phyloP scores from a whole-genome alignment of 2,113 vertebrate genomes.

The Solea senegalensis region DNA sequence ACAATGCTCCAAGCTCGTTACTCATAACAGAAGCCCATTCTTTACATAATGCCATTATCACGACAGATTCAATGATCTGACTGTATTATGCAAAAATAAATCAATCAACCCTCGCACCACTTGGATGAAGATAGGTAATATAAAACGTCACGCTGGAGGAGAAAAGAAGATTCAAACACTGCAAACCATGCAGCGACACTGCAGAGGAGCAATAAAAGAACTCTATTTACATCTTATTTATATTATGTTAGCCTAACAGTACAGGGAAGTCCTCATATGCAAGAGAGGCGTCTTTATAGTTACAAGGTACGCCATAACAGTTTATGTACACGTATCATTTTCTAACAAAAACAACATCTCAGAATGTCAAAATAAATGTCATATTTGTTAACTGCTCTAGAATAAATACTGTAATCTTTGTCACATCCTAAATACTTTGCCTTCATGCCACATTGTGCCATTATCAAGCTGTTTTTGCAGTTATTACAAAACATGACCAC shows the following conservation, averaged over 20 bases:
- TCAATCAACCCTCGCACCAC: not conserved
- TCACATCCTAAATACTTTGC: slow-evolving; percentile 29
- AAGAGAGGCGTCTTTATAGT: slow-evolving; percentile 45
- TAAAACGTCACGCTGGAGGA: slow-evolving; percentile 14
- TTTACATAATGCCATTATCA: slow-evolving; percentile 10
- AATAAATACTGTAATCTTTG: slow-evolving; percentile 66
- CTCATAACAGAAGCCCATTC: slow-evolving; percentile 17
- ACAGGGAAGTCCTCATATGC: slow-evolving; percentile 43
- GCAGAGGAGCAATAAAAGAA: slow-evolving; percentile 48
- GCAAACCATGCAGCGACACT: slow-evolving; percentile 36
- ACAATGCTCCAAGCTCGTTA: not conserved
- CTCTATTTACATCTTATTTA: slow-evolving; percentile 72
- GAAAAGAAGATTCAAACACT: slow-evolving; percentile 27
- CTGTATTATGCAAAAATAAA: slow-evolving; percentile 8
- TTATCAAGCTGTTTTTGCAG: slow-evolving; percentile 31
- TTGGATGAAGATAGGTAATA: not conserved
- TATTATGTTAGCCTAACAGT: slow-evolving; percentile 55
- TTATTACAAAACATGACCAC: slow-evolving; percentile 14
- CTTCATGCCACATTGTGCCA: slow-evolving; percentile 19
- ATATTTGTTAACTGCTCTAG: slow-evolving; percentile 54
- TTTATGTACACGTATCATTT: slow-evolving; percentile 59
- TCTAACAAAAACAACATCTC: slow-evolving; percentile 28
- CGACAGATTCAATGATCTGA: slow-evolving; percentile 4
- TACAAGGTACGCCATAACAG: slow-evolving; percentile 57
- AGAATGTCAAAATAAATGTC: slow-evolving; percentile 62